A percentile compares a stretch with the other conserved stretches of the same genome.
These are phyloP conservation scores for Metallyticus violacea DNA, from an alignment of 2,888 invertebrate genomes.

Conservation along the genomic window DNA sequence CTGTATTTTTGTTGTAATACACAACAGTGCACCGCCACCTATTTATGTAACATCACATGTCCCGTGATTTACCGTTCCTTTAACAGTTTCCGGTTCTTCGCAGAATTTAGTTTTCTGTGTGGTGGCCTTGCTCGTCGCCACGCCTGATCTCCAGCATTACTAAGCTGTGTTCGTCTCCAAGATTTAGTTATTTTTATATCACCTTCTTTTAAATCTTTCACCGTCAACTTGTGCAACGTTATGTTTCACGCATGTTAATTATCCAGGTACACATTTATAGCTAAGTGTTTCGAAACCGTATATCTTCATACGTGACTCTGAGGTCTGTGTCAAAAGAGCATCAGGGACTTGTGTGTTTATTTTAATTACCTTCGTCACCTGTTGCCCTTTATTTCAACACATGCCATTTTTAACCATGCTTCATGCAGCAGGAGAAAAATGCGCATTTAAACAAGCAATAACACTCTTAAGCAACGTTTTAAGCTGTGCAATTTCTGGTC, in stretches of 20 bases:
- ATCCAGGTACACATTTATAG: neutral
- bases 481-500: too few relatives aligned
- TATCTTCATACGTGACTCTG: neutral
- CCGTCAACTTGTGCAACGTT: neutral
- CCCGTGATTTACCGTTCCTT: neutral
- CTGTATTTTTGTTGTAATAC: neutral
- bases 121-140: neutral
- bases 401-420: neutral
- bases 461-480: too few relatives aligned
- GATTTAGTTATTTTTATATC: neutral
- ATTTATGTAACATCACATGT: neutral
- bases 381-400: neutral
- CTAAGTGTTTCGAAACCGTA: neutral
- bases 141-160: neutral
- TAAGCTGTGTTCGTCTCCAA: too few relatives aligned
- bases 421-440: too few relatives aligned
- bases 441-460: too few relatives aligned
- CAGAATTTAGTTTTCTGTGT: neutral
- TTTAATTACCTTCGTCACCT: neutral
- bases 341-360: neutral
- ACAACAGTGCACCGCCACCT: too few relatives aligned
- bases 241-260: neutral
- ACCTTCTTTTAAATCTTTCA: neutral
- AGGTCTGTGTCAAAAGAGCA: neutral
- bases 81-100: neutral